Evolutionary conservation across 2,113 vertebrate genomes (phyloP).

Genomic region (Tragulus kanchil): DNA sequence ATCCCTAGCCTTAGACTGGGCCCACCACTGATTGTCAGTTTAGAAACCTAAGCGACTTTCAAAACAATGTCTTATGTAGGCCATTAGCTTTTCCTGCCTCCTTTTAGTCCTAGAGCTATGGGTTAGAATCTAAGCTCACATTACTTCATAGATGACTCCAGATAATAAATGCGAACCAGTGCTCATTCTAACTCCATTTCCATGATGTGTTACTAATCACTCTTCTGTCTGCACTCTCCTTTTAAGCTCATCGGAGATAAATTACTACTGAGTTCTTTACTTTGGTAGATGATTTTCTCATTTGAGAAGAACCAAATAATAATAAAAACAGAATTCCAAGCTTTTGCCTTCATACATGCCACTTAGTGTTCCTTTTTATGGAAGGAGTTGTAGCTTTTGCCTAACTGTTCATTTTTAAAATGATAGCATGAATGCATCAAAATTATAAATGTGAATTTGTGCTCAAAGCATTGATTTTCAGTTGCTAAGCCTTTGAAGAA

Average conservation of each 20-base stretch:
- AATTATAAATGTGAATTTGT: constrained; percentile 39
- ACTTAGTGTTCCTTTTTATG: constrained; percentile 13
- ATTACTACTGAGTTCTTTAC: background rate
- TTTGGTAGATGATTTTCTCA: constrained; percentile 32
- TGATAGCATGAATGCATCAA: constrained; percentile 36
- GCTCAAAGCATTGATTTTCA: background rate
- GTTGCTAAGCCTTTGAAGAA: background rate
- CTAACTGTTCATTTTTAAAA: constrained; percentile 33
- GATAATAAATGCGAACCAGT: background rate
- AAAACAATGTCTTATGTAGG: background rate
- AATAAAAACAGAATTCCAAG: background rate
- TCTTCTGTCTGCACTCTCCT: background rate
- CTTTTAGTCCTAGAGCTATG: background rate
- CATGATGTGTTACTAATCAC: background rate
- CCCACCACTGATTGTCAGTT: background rate
- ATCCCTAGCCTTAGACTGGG: background rate
- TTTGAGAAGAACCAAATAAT: constrained; percentile 26
- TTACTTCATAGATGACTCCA: background rate
- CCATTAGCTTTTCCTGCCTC: background rate
- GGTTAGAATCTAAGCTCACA: background rate
- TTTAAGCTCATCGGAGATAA: background rate
- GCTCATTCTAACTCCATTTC: background rate
- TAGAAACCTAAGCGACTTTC: background rate
- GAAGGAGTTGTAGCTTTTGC: constrained; percentile 39
- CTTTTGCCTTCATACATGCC: constrained; percentile 35